These are phyloP conservation scores for Reinhardtius hippoglossoides DNA, from an alignment of 2,113 vertebrate species.

Conservation along the genomic window DNA sequence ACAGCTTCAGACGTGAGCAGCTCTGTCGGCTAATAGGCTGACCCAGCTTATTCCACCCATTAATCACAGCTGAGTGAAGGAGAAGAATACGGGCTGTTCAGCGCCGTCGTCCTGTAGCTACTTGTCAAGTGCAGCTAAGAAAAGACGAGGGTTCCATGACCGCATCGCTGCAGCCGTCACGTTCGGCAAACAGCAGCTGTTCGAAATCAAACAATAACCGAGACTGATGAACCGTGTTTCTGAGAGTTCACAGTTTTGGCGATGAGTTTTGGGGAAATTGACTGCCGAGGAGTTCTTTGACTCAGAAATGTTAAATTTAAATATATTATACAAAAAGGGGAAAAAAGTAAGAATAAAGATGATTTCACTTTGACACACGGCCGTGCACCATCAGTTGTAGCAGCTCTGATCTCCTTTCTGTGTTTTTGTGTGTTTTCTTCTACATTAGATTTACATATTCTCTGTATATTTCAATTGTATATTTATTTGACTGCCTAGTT, in stretches of 20 bases:
- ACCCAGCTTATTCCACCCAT: slow-evolving; percentile 36
- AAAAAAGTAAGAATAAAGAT: too few relatives aligned
- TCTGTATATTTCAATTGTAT: too few relatives aligned
- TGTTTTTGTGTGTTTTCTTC: too few relatives aligned
- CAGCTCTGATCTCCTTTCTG: too few relatives aligned
- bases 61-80: slow-evolving; percentile 43
- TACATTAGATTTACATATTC: too few relatives aligned
- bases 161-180: slow-evolving; percentile 24
- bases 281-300: background rate
- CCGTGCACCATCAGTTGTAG: too few relatives aligned
- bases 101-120: slow-evolving; percentile 26
- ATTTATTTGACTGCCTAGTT: too few relatives aligned
- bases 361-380: too few relatives aligned
- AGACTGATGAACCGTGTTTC: background rate
- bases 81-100: slow-evolving; percentile 13
- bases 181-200: slow-evolving; percentile 44
- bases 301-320: background rate
- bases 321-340: too few relatives aligned
- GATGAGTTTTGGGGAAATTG: background rate
- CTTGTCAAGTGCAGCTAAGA: slow-evolving; percentile 22
- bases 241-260: background rate
- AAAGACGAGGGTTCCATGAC: slow-evolving; percentile 21
- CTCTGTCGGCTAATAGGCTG: slow-evolving; percentile 7
- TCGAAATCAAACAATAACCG: slow-evolving; percentile 17
- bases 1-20: slow-evolving; percentile 36